Evolutionary conservation across 1,140 invertebrate species (phyloP).

Genomic region (Drosophila tsacasi): DNA sequence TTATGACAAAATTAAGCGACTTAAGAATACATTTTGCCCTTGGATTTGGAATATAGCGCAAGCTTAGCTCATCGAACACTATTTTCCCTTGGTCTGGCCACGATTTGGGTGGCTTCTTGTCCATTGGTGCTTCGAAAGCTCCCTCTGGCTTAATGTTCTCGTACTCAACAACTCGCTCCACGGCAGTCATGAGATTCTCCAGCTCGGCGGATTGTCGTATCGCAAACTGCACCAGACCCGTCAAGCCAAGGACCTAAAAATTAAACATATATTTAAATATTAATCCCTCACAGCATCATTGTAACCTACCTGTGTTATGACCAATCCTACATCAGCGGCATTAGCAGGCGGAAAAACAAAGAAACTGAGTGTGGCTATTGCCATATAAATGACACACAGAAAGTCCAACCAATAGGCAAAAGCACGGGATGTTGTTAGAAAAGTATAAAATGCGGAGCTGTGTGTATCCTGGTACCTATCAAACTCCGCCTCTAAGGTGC

Average conservation of each 20-base stretch:
- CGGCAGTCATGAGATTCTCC: conserved; percentile 93
- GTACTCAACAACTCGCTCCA: conserved; percentile 92
- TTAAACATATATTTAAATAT: too few species aligned
- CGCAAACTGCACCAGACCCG: conserved; percentile 94
- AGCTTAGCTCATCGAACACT: conserved; percentile 88
- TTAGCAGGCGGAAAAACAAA: conserved; percentile 87
- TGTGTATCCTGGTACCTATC: conserved; percentile 91
- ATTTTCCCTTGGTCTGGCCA: conserved; percentile 91
- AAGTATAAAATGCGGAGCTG: conserved; percentile 88
- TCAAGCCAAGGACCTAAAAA: conserved; percentile 89
- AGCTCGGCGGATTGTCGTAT: conserved; percentile 93
- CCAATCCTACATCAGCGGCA: conserved; percentile 92
- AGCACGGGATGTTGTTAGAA: conserved; percentile 88
- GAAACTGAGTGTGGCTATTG: conserved; percentile 89
- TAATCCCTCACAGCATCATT: too few species aligned
- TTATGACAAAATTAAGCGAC: conserved; percentile 87
- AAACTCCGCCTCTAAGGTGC: conserved; percentile 92
- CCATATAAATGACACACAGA: conserved; percentile 90
- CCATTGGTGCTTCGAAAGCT: conserved; percentile 87
- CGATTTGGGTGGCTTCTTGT: conserved; percentile 88
- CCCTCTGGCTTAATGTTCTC: conserved; percentile 90
- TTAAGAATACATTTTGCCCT: conserved; percentile 88
- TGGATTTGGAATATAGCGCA: conserved; percentile 89
- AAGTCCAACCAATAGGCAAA: conserved; percentile 93
- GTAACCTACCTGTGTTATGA: conserved; percentile 88